Evolutionary conservation across 2,113 vertebrate species (phyloP).

Genomic region (Morone saxatilis): DNA sequence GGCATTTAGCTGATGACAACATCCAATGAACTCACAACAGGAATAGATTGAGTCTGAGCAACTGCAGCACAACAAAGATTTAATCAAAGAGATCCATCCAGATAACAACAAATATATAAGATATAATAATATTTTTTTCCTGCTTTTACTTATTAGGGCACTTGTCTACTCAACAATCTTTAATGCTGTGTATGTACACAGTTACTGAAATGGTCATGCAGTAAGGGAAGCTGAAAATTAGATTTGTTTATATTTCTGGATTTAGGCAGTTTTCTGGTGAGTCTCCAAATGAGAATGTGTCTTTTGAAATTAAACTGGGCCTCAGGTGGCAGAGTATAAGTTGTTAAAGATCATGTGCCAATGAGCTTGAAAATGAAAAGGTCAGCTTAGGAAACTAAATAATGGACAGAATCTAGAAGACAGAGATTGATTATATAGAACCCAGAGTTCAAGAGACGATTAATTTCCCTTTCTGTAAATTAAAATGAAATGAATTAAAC

Average conservation of each 20-base stretch:
- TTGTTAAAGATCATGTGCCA: slow-evolving; percentile 7
- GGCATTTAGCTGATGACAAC: slow-evolving; percentile 43
- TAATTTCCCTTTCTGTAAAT: neutral
- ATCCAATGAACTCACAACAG: slow-evolving; percentile 33
- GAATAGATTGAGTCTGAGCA: slow-evolving; percentile 24
- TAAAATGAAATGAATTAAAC: too few relatives aligned
- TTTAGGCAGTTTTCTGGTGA: neutral
- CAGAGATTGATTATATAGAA: neutral
- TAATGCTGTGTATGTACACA: neutral
- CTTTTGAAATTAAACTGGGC: neutral
- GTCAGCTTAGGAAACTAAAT: neutral
- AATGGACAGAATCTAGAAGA: neutral
- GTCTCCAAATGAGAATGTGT: neutral
- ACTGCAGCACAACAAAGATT: neutral
- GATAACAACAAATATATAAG: neutral
- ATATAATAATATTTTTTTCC: too few relatives aligned
- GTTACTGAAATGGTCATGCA: neutral
- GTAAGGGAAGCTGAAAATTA: neutral
- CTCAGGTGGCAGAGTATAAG: slow-evolving; percentile 4
- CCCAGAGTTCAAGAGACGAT: neutral
- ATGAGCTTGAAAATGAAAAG: slow-evolving; percentile 41
- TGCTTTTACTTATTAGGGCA: neutral
- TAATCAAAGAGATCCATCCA: neutral
- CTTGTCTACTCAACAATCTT: neutral
- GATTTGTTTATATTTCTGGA: neutral